These are phyloP conservation scores for Camponotus vicinus DNA, from an alignment of 1,140 invertebrate genomes.

Conservation along the genomic window DNA sequence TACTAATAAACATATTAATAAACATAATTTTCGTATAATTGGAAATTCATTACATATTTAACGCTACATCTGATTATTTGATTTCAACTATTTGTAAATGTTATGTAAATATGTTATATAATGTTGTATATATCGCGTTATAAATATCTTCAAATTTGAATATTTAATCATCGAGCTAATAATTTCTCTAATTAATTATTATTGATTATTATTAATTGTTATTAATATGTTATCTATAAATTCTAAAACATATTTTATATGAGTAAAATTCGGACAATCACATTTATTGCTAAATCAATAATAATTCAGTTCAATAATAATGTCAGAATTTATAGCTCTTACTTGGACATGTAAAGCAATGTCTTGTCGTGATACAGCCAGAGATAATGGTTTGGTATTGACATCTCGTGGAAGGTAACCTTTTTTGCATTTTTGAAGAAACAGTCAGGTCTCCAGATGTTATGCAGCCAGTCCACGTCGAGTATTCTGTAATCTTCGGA, in stretches of 20 bases:
- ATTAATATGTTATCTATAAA: neutral
- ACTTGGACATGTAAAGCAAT: slow-evolving; percentile 96
- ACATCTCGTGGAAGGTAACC: slow-evolving; percentile 97
- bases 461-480: slow-evolving; percentile 96
- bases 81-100: neutral
- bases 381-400: slow-evolving; percentile 96
- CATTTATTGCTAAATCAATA: neutral
- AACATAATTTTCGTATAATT: slow-evolving; percentile 18
- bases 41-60: neutral
- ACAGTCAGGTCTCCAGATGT: slow-evolving; percentile 96
- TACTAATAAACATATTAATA: neutral
- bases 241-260: neutral
- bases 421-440: slow-evolving; percentile 98
- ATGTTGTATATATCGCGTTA: neutral
- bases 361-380: slow-evolving; percentile 97
- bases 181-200: neutral
- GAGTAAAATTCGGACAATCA: neutral
- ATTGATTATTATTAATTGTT: neutral
- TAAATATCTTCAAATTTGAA: neutral
- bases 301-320: neutral
- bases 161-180: neutral
- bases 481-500: slow-evolving; percentile 96
- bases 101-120: neutral
- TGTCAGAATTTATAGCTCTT: slow-evolving; percentile 79
- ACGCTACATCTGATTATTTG: neutral